phyloP scores from a whole-genome alignment of 2,113 vertebrate species.

The Proteles cristata region DNA sequence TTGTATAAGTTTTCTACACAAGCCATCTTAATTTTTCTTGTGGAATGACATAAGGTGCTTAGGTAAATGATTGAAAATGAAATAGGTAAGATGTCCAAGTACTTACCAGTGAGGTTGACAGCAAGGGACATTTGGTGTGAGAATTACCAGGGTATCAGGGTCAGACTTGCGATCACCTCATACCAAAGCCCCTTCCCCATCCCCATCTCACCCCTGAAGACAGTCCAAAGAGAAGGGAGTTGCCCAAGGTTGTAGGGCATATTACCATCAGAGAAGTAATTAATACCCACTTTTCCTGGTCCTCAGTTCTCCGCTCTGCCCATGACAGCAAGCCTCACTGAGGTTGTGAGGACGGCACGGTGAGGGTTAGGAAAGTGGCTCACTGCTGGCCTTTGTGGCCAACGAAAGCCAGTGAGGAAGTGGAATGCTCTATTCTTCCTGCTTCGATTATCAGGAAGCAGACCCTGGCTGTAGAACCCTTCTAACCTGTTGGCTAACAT shows the following conservation, averaged over 20 bases:
- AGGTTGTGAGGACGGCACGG: not conserved
- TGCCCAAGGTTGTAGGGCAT: not conserved
- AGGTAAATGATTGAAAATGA: not conserved
- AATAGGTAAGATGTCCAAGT: not conserved
- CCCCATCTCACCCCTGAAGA: not conserved
- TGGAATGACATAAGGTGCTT: not conserved
- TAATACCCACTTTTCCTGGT: not conserved
- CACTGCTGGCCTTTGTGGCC: not conserved
- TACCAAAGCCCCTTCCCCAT: not conserved
- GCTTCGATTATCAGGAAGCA: not conserved
- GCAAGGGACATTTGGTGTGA: not conserved
- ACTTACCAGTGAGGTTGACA: not conserved
- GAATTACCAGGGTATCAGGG: not conserved
- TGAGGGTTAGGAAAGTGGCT: not conserved
- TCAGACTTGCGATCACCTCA: not conserved
- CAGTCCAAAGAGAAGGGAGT: not conserved
- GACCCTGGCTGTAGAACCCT: not conserved
- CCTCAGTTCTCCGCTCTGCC: not conserved
- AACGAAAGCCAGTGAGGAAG: not conserved
- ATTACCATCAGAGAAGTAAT: not conserved
- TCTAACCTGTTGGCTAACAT: not conserved
- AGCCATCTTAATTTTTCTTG: not conserved
- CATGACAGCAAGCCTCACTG: not conserved
- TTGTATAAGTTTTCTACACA: not conserved
- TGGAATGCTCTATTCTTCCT: not conserved